phyloP scores from a whole-genome alignment of 1,140 invertebrate genomes.

The Maniola jurtina region DNA sequence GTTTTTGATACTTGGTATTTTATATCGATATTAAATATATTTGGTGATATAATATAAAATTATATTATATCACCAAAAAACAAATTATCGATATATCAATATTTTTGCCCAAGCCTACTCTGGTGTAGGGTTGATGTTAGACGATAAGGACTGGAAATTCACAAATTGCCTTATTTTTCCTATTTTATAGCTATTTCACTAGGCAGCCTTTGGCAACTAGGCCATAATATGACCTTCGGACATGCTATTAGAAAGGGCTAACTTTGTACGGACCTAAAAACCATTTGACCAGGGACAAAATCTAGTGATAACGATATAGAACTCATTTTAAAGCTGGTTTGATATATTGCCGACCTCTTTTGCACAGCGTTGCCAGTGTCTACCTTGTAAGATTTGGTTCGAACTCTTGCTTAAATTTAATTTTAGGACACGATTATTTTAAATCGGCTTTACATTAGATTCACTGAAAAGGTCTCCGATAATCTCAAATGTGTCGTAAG shows the following conservation, averaged over 20 bases:
- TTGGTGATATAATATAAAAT: too few relatives aligned
- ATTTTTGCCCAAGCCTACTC: too few relatives aligned
- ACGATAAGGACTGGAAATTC: not conserved
- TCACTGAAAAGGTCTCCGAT: too few relatives aligned
- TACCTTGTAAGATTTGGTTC: too few relatives aligned
- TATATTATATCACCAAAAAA: too few relatives aligned
- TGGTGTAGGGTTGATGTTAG: not conserved
- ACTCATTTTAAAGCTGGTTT: not conserved
- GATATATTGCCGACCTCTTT: not conserved
- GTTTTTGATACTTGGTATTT: too few relatives aligned
- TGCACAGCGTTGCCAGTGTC: not conserved
- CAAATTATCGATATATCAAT: too few relatives aligned
- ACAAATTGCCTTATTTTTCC: constrained; percentile 8
- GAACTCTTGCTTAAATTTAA: too few relatives aligned
- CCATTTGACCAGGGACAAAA: not conserved
- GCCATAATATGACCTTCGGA: constrained; percentile 2
- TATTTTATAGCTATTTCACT: not conserved
- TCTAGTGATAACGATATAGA: not conserved
- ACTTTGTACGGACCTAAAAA: constrained; percentile 1
- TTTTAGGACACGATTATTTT: too few relatives aligned
- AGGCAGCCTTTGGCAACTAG: not conserved
- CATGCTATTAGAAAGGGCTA: constrained; percentile 3
- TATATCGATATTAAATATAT: too few relatives aligned
- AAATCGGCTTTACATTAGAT: too few relatives aligned
- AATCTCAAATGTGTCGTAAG: too few relatives aligned